Base-by-base conservation (phyloP, 2,888 invertebrate genomes). In the Sympetrum striolatum region DNA sequence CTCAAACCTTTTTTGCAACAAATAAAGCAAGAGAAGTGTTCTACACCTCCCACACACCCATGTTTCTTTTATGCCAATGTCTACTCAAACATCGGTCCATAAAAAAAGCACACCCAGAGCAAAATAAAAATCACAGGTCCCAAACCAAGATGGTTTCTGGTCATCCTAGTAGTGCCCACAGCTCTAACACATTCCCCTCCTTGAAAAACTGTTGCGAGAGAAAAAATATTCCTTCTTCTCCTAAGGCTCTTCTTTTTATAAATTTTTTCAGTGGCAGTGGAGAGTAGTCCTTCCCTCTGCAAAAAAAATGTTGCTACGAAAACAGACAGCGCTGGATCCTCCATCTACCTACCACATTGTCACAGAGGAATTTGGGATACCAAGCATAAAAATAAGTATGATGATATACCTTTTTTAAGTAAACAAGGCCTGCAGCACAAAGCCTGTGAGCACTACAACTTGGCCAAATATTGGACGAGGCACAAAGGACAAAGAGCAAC, bases 31-130 rank as follows among this genome's bases (percentile, higher is more conserved):
- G 86, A 60, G 86, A 37, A 37, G 60, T 35, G 31, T 5, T 73
- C 73, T 31, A 18, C 86, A 60, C 60, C 86, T 86, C 86, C 37
- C 37, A 22, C 58, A 86, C 60, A 64, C 37, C 86, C 25, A 58
- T 53, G 60, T 60, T 37, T 86, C 86, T 86, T 53, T 60, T 86
- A 60, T n/a, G 60, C 86, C 86, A 86, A 82, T 86, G 64, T 86
- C 86, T 86, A 35, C 6, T 86, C 37, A 31, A 53, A 60, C 60
- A 86, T 86, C 86, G 60, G 86, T 86, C 60, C 86, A 86, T 37
- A 60, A 73, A 73, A 53, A 86, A 86, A 86, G 86, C 86, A 86
- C 86, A 86, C 86, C 60, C 64, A 64, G 86, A 86, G 86, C 86
- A 37, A 86, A 86, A 86, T n/a, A 39, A 86, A 86, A 60, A 60